Conservation (phyloP, 2,888 invertebrate species). For the Pyrrhia umbra region DNA sequence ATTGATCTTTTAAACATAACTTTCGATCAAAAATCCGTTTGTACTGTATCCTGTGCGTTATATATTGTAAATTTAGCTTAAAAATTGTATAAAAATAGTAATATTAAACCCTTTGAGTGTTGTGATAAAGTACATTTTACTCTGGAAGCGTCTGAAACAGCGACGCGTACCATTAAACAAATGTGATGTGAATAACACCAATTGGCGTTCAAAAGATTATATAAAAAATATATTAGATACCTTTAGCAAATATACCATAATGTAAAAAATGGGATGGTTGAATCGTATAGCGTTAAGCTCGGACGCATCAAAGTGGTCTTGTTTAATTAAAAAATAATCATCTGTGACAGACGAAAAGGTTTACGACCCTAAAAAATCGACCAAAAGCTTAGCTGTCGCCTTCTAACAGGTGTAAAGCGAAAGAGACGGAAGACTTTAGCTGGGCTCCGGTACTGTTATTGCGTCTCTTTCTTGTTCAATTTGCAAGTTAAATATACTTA, state of each 20-base stretch:
- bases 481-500: neutral
- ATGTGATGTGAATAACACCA: constrained; percentile 44
- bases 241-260: constrained; percentile 22
- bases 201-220: constrained; percentile 46
- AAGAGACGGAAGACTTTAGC: neutral
- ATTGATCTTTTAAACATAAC: no score
- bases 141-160: constrained; percentile 1
- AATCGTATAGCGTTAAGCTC: constrained; percentile 17
- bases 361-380: neutral
- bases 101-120: no score
- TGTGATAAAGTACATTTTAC: constrained; percentile 3
- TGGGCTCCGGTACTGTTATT: neutral
- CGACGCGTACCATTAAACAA: neutral
- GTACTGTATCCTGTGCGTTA: no score
- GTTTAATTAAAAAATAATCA: neutral
- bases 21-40: no score
- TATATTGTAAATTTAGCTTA: neutral
- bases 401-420: neutral
- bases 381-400: constrained; percentile 1
- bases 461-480: neutral
- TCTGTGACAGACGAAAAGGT: no score
- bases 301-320: constrained; percentile 7
- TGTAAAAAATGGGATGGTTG: constrained; percentile 9
- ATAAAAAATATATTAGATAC: constrained; percentile 19
- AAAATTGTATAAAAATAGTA: neutral